These are phyloP conservation scores for Chaenodraco wilsoni DNA, from an alignment of 2,797 vertebrate species.

Conservation along the genomic window DNA sequence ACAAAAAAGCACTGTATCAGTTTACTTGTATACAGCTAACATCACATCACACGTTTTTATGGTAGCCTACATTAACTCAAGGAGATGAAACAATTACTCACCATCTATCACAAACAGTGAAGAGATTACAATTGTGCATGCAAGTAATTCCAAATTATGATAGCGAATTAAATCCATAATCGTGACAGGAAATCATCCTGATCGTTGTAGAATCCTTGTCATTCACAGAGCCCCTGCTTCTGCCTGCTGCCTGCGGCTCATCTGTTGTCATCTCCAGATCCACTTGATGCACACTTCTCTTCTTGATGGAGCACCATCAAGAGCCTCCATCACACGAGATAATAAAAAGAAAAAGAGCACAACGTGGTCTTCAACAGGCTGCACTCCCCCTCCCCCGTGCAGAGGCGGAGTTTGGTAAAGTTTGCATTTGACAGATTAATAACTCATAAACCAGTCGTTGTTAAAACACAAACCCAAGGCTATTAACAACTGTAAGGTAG, in stretches of 20 bases:
- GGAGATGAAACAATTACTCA: slow-evolving; percentile 54
- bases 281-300: slow-evolving; percentile 69
- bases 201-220: slow-evolving; percentile 43
- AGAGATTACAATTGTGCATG: slow-evolving; percentile 53
- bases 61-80: background rate
- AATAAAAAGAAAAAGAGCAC: slow-evolving; percentile 13
- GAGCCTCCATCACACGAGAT: slow-evolving; percentile 49
- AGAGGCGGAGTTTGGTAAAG: background rate
- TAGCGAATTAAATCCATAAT: slow-evolving; percentile 74
- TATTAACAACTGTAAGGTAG: no score
- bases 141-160: slow-evolving; percentile 51
- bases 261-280: slow-evolving; percentile 66
- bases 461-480: no score
- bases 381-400: background rate
- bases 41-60: background rate
- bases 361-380: slow-evolving; percentile 7
- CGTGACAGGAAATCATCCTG: slow-evolving; percentile 74
- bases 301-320: slow-evolving; percentile 49
- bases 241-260: slow-evolving; percentile 37
- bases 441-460: no score
- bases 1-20: background rate
- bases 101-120: slow-evolving; percentile 55
- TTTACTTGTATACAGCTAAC: background rate
- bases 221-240: slow-evolving; percentile 14
- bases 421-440: no score